Base-by-base conservation (phyloP, 1,140 invertebrate species). In the Pseudomyrmex flavicornis region DNA sequence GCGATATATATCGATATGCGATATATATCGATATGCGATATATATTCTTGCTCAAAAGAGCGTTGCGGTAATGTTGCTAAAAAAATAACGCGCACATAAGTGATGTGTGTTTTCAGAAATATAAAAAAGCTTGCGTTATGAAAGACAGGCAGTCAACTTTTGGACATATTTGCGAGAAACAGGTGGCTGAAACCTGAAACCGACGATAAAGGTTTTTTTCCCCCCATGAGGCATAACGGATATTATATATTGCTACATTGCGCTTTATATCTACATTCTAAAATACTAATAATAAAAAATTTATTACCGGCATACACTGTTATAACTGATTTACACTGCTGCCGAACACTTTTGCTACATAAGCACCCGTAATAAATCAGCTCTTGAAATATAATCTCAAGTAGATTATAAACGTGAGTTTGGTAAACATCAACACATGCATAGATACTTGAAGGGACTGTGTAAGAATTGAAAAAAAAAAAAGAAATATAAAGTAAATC, bases 81-180 rank as follows among this genome's bases (percentile, higher is more conserved):
- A 35, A 35, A 35, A 35, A 35, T 35, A 5, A 35, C 35, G 5
- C 35, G 35, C 5, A 7, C 0, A 5, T 35, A 35, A 35, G 35
- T 35, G 7, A 84, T 83, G 54, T 77, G 87, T 46, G 73, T 79
- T 54, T 17, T 70, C 79, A 54, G 86, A 69, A 85, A 88, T 35
- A 88, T 61, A 85, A 88, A 77, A 44, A 88, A 85, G 84, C 83
- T 50, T 56, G 50, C 17, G 44, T 46, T 48, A 20, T 59, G 26
- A 58, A 48, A 63, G 22, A 35, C 15, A 26, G 5, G 56, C n/a
- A 58, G 44, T 63, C 77, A 35, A 85, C 74, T 88, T 88, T 88
- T 88, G 77, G 73, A 26, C 5, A 50, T 12, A 46, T 66, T 56
- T 12, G 56, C 22, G 65, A 35, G 63, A 69, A 70, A 83, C 56